Base-by-base conservation (phyloP, 2,888 invertebrate species). In the Chrysomela aeneicollis region DNA sequence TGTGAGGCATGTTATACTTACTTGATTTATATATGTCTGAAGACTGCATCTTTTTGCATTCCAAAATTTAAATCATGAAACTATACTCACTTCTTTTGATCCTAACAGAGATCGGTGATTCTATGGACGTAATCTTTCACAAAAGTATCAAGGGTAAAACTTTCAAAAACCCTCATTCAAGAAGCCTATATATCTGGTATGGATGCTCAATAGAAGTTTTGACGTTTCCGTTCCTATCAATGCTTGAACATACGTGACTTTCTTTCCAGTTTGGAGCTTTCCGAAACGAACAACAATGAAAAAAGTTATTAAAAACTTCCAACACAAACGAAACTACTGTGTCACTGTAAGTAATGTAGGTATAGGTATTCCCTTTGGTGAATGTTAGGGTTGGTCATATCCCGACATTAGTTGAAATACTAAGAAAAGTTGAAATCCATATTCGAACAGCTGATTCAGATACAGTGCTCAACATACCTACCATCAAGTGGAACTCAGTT, bases 291-390 rank as follows among this genome's bases (percentile, higher is more conserved):
- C 42, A 42, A 42, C 42, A 42, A 42, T 42, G 6, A n/a, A 42
- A 42, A 42, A 42, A 42, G n/a, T 10, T 42, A 42, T 42, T 42
- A 42, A 42, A 42, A 42, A n/a, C n/a, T 15, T 42, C 42, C 42
- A 42, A 42, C 42, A 12, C 42, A 42, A 42, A 42, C 15, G 15
- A 42, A 42, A 42, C 42, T 42, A 42, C 42, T 15, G 3, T 15
- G 12, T 42, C 42, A 15, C 6, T 42, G 42, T n/a, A n/a, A n/a
- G n/a, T n/a, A n/a, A n/a, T n/a, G n/a, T n/a, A n/a, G n/a, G n/a
- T n/a, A n/a, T n/a, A n/a, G n/a, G n/a, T 42, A 42, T 42, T 42
- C 42, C 42, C 42, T 42, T n/a, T 15, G 42, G 42, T 15, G 42
- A 15, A n/a, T 42, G 6, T 6, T 26, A 26, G 26, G 26, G 26